Evolutionary conservation across 1,140 invertebrate genomes (phyloP), one percentile per base, ranked within the genome.

Genomic region (Periplaneta americana): DNA sequence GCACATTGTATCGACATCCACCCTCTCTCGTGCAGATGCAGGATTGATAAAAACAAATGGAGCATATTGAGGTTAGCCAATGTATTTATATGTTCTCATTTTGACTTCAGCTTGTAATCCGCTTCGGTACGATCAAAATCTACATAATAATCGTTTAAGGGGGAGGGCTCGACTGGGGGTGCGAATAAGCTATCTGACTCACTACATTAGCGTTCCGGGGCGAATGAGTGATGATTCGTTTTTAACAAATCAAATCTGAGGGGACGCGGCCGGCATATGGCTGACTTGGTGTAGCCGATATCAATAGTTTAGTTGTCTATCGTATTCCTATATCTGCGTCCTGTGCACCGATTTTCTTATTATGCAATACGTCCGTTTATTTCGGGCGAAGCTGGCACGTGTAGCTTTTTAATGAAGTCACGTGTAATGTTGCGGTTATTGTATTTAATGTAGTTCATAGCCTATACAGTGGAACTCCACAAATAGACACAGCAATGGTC

Each of bases 31-130:
- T 66, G 28, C 22, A 66, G 48, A 66, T 66, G 48, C 48, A 66
- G 22, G 34, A 78, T n/a, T 78, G 76, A 78, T 78, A 28, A 57
- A 80, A 66, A 80, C 48, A 80, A 80, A 80, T 75, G 80, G 74
- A 80, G 57, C 80, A 80, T 80, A 80, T 80, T 80, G 80, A 80
- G 80, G 80, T 80, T 80, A 28, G 80, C 80, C 80, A 34, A 80
- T 80, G 66, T 80, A 80, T 80, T 74, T 75, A 34, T 74, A 28
- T 37, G 80, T 66, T 75, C 80, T 66, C 80, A 28, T 36, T 78
- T 78, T 78, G 48, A 78, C 36, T 78, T 78, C 35, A 34, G 76
- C 76, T 78, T 39, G 76, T 78, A 78, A 78, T 39, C 76, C 48
- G 22, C 35, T 39, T 34, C 36, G 28, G 22, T 36, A n/a, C 76